Evolutionary conservation across 2,888 invertebrate species (phyloP).

Genomic region (Malachius bipustulatus): DNA sequence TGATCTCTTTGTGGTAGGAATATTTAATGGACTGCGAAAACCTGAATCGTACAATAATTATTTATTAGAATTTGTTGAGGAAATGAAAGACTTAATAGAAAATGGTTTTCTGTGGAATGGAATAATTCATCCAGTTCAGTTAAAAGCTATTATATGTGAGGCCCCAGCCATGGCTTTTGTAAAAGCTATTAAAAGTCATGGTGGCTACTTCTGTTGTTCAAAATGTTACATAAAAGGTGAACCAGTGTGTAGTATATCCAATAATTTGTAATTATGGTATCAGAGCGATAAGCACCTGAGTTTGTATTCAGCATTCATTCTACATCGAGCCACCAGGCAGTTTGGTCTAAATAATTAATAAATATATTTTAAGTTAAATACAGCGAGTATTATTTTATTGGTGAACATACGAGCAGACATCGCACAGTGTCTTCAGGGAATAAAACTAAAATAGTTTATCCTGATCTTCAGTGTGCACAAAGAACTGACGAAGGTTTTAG

Average conservation of each 20-base stretch:
- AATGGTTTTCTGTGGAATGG: conserved; percentile 7
- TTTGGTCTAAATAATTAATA: too few relatives aligned
- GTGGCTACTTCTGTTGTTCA: conserved; percentile 10
- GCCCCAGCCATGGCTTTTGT: conserved; percentile 11
- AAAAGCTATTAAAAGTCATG: conserved; percentile 12
- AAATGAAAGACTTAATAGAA: conserved; percentile 9
- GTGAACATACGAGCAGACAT: too few relatives aligned
- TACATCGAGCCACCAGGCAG: too few relatives aligned
- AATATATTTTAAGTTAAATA: too few relatives aligned
- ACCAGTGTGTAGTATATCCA: too few relatives aligned
- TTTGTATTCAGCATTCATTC: too few relatives aligned
- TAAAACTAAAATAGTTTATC: conserved; percentile 10
- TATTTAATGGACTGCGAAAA: conserved; percentile 9
- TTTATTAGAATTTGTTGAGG: conserved; percentile 10
- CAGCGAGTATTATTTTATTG: too few relatives aligned
- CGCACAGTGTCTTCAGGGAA: conserved; percentile 7
- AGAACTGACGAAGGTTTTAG: conserved; percentile 11
- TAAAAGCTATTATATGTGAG: conserved; percentile 13
- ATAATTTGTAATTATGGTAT: too few relatives aligned
- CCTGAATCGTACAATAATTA: conserved; percentile 11
- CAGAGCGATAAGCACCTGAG: too few relatives aligned
- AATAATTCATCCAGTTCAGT: conserved; percentile 1
- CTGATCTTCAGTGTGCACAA: conserved; percentile 10
- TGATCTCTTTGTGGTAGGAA: conserved; percentile 10
- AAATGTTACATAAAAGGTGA: conserved; percentile 9